Evolutionary conservation across 2,113 vertebrate species (phyloP).

Genomic region (Nesospiza acunhae): DNA sequence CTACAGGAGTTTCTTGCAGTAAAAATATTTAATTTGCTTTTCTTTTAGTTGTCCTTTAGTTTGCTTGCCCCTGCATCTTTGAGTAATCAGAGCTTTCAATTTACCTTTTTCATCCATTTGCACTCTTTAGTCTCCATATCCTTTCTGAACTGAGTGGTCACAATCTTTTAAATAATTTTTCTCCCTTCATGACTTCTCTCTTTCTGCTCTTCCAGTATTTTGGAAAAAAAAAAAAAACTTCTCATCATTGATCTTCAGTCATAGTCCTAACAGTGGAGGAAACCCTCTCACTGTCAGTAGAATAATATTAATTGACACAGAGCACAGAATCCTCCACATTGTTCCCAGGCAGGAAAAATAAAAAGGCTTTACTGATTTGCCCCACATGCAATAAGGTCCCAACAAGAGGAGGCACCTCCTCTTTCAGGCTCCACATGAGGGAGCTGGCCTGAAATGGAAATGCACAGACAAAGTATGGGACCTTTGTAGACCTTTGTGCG

Average conservation of each 20-base stretch:
- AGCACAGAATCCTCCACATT: neutral
- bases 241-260: neutral
- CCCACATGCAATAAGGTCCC: neutral
- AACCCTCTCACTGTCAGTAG: neutral
- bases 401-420: rapidly evolving
- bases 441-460: neutral
- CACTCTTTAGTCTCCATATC: neutral
- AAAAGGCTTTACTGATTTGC: neutral
- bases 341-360: neutral
- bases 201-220: neutral
- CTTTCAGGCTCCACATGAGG: neutral
- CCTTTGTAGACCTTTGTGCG: neutral
- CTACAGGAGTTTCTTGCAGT: neutral
- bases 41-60: neutral
- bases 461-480: neutral
- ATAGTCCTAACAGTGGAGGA: neutral
- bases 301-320: neutral
- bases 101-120: neutral
- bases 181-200: neutral
- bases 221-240: neutral
- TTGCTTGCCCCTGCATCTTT: neutral
- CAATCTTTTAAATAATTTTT: neutral
- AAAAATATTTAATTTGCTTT: neutral
- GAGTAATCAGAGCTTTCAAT: neutral
- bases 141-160: neutral